Base-by-base conservation (phyloP, 2,888 invertebrate species). In the Agrotis exclamationis region DNA sequence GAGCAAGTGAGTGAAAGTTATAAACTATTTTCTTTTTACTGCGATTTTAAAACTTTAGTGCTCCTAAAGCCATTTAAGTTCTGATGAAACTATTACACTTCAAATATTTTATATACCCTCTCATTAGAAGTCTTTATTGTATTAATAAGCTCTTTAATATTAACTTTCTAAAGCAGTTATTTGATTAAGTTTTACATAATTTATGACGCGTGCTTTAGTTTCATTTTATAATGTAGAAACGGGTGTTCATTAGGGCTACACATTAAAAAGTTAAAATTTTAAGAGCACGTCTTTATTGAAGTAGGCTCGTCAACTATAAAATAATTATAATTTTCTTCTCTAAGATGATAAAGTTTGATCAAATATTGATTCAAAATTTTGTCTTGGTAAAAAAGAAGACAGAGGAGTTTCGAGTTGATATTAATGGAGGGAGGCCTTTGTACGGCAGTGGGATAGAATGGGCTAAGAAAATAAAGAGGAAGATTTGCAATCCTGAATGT, bases 171-270 rank as follows among this genome's bases (percentile, higher is more conserved):
- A 57, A 51, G 24, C 44, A n/a, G 47, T 33, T 48, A 48, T 47
- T 58, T 13, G 16, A 48, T 59, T 66, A 45, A 54, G 44, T 59
- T 58, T 58, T 74, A 72, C 22, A 72, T 74, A 39, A 64, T 48
- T 73, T 47, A 47, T 53, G 13, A 74, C 4, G 13, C 39, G 11
- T 56, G n/a, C 20, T 44, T 57, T 1, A n/a, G 0, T 58, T 64
- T 59, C 1, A 48, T 18, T 44, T 39, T 14, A 33, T 28, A 14
- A 44, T 28, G 24, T 22, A 44, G 56, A 72, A 57, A 63, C 63
- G 3, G 11, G n/a, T 24, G 24, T 54, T 71, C 16, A 54, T 72
- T 72, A 48, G 39, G 5, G 33, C 28, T 39, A 22, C 28, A 48
- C 14, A 62, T 44, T 54, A 50, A 18, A 7, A 50, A 58, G 47